These are phyloP conservation scores for Apoda limacodes DNA, from an alignment of 2,888 invertebrate species.

Conservation along the genomic window DNA sequence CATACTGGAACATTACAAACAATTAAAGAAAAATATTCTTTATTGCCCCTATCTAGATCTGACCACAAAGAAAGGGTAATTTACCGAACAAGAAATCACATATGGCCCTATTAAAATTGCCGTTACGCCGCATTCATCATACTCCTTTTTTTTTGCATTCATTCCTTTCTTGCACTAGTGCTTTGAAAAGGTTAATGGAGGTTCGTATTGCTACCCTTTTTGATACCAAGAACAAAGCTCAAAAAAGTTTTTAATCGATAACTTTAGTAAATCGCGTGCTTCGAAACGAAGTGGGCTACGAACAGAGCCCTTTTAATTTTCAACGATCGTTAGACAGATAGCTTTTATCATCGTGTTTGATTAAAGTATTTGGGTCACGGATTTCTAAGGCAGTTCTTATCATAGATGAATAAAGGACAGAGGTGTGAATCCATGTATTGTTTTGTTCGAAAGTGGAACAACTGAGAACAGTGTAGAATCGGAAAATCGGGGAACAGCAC, in stretches of 20 bases:
- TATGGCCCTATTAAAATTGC: not conserved
- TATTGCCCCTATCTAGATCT: not conserved
- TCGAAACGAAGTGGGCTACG: slow-evolving; percentile 30
- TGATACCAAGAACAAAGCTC: slow-evolving; percentile 7
- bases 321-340: slow-evolving; percentile 21
- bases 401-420: too few species aligned
- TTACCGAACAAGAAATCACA: not conserved
- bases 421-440: too few species aligned
- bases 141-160: not conserved
- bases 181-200: slow-evolving; percentile 5
- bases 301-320: slow-evolving; percentile 35
- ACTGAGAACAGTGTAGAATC: slow-evolving; percentile 30
- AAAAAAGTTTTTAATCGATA: too few species aligned
- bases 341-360: slow-evolving; percentile 18
- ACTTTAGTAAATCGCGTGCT: slow-evolving; percentile 31
- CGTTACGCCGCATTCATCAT: not conserved
- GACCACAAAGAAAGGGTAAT: not conserved
- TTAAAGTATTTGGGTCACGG: slow-evolving; percentile 7
- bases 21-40: not conserved
- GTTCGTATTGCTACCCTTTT: not conserved
- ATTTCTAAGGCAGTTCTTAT: too few species aligned
- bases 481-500: slow-evolving; percentile 40
- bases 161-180: slow-evolving; percentile 1
- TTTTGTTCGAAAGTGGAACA: slow-evolving; percentile 52
- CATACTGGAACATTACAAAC: too few species aligned